phyloP scores from a whole-genome alignment of 2,797 vertebrate species.

The Cuculus canorus region DNA sequence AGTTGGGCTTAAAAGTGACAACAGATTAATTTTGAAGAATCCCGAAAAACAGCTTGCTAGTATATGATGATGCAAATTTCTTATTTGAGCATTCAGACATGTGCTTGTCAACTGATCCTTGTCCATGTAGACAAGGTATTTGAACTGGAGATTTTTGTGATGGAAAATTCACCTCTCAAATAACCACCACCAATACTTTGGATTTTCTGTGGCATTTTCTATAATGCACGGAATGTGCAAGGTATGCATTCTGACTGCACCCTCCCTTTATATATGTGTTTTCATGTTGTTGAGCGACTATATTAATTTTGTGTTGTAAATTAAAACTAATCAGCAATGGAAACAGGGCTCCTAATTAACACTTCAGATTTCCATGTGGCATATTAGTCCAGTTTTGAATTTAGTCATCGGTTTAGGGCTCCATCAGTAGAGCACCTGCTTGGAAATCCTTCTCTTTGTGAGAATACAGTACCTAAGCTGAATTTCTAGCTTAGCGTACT shows the following conservation, averaged over 20 bases:
- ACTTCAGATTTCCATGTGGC: conserved; percentile 15
- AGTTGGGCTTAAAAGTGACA: conserved; percentile 40
- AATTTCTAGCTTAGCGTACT: conserved; percentile 39
- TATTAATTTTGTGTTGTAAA: conserved; percentile 37
- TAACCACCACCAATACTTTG: background rate
- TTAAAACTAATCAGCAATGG: conserved; percentile 36
- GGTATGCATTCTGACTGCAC: background rate
- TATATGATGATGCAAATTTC: conserved; percentile 35
- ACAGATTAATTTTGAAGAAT: conserved; percentile 41
- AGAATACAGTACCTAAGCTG: conserved; percentile 17
- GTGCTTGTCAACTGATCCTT: conserved; percentile 15
- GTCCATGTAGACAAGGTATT: background rate
- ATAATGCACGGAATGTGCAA: background rate
- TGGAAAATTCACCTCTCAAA: background rate
- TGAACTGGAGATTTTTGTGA: conserved; percentile 19
- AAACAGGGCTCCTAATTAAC: conserved; percentile 39
- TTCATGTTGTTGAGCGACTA: conserved; percentile 44
- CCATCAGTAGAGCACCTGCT: conserved; percentile 39
- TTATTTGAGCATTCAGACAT: conserved; percentile 9
- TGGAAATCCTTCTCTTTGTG: conserved; percentile 48
- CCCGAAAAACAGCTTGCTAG: conserved; percentile 48
- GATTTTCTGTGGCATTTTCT: conserved; percentile 38
- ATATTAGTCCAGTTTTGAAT: conserved; percentile 14
- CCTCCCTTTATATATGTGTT: conserved; percentile 30
- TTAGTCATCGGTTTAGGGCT: background rate